A percentile compares a stretch with the other conserved stretches of the same genome.
phyloP scores from a whole-genome alignment of 2,797 vertebrate genomes.

The Enteromius thamalakanensis region DNA sequence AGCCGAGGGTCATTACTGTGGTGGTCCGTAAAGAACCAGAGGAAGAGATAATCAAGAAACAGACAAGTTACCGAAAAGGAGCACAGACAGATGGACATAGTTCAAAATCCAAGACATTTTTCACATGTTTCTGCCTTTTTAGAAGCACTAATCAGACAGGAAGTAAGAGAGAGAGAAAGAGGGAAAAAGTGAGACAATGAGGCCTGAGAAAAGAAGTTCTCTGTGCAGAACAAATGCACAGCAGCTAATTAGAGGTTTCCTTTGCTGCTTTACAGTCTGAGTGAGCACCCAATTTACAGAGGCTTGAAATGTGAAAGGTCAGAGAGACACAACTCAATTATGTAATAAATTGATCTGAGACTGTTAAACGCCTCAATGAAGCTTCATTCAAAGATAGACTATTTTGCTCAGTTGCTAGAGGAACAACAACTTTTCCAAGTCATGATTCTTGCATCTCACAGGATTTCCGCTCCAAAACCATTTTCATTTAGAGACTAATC shows the following conservation, averaged over 20 bases:
- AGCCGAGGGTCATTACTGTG: conserved; percentile 47
- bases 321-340: conserved; percentile 18
- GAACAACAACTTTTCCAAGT: background rate
- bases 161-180: background rate
- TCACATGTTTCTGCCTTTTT: background rate
- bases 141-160: conserved; percentile 18
- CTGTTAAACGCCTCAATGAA: conserved; percentile 10
- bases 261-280: conserved; percentile 14
- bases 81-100: background rate
- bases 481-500: conserved; percentile 32
- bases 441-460: background rate
- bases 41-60: background rate
- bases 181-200: background rate
- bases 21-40: conserved; percentile 7
- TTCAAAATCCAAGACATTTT: conserved; percentile 20
- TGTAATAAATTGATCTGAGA: conserved; percentile 31
- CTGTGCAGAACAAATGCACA: conserved; percentile 13
- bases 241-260: conserved; percentile 27
- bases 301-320: conserved; percentile 35
- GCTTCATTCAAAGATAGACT: background rate
- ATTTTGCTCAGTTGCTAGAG: background rate
- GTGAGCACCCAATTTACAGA: conserved; percentile 24
- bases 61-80: background rate
- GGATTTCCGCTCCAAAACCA: conserved; percentile 9
- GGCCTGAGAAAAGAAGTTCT: background rate